Evolutionary conservation across 2,113 vertebrate species (phyloP), one percentile per base, ranked within the genome.

Genomic region (Apteryx owenii): DNA sequence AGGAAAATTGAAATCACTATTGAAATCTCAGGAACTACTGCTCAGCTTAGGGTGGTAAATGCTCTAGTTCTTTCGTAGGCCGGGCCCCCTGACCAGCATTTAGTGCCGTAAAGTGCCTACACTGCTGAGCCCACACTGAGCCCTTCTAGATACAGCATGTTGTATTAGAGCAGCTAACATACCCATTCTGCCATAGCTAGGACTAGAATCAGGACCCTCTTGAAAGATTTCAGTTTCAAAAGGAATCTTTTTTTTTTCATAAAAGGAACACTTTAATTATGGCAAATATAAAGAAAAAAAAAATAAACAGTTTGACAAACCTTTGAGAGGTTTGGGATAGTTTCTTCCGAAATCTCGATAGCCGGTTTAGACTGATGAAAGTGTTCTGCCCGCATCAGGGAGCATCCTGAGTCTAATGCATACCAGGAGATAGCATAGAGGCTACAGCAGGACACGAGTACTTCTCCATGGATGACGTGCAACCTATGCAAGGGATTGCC

Each of bases 101-200:
- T 80, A 46, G 26, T 82, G 61, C 62, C 36, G 25, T 58, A 1
- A 81, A 70, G 44, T 66, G 33, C 40, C 33, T 62, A 51, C 56
- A 70, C 4, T 0, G 31, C 80, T 44, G 53, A 76, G 62, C 13
- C 66, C 58, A 66, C 38, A 0, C 28, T 0, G 0, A 1, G 4
- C 48, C 73, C 69, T 7, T 60, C 31, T 70, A 25, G 38, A 40
- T 38, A 8, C 8, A 0, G 0, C 0, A 0, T 12, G 1, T n/a
- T 29, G 62, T 72, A 28, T 69, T 42, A 29, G 71, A 56, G 82
- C 66, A 77, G 36, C 58, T 42, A 72, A 66, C 28, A 0, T 21
- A 4, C 36, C 23, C 2, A 2, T 20, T 22, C 51, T 85, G 79
- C 53, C n/a, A 56, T 33, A 77, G 3, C 31, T 51, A 65, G 62